Evolutionary conservation across 2,113 vertebrate genomes (phyloP).

Genomic region (Leptosomus discolor): DNA sequence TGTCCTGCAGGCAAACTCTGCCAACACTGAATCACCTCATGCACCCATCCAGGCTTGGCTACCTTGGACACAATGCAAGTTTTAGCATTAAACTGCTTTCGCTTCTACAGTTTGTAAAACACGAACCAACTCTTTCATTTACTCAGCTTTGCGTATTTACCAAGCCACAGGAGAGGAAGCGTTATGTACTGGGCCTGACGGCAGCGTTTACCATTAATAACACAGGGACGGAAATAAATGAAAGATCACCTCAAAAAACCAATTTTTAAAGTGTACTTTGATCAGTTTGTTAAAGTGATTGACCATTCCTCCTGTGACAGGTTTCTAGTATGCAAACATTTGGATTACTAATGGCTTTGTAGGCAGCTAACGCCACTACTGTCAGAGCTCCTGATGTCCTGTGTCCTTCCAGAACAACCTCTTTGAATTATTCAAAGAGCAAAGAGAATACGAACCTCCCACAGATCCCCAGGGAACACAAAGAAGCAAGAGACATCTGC

Average conservation of each 20-base stretch:
- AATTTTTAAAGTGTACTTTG: neutral
- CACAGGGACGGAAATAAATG: neutral
- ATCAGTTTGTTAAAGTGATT: neutral
- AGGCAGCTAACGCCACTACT: neutral
- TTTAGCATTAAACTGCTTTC: neutral
- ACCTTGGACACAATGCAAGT: neutral
- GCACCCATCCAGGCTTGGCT: neutral
- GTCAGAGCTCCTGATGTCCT: neutral
- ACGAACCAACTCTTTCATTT: neutral
- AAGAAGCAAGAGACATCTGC: neutral
- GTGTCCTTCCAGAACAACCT: neutral
- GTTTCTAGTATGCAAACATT: neutral
- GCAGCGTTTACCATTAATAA: neutral
- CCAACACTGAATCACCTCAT: neutral
- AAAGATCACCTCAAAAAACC: neutral
- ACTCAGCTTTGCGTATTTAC: neutral
- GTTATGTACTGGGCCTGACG: neutral
- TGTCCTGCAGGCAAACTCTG: neutral
- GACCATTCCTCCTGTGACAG: neutral
- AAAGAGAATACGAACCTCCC: neutral
- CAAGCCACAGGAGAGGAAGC: neutral
- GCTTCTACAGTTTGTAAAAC: neutral
- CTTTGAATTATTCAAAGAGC: neutral
- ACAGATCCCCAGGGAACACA: neutral
- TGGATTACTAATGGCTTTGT: neutral